Base-by-base conservation (phyloP, 2,797 vertebrate species). In the Pempheris klunzingeri region DNA sequence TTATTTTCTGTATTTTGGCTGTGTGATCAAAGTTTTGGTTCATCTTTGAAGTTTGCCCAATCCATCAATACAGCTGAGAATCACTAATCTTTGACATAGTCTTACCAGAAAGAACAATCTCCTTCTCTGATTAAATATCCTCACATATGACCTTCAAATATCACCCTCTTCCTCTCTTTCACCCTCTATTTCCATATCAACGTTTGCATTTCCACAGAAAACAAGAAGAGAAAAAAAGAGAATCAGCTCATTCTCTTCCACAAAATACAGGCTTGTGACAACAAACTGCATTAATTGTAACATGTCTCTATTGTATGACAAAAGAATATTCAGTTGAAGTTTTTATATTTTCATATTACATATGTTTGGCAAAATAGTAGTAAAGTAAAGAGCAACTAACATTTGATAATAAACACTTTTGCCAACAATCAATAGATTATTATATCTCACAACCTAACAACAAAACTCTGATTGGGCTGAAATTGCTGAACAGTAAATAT, bases 31-130 rank as follows among this genome's bases (percentile, higher is more conserved):
- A 46, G 30, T 32, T 32, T 6, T 32, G 4, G 30, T 32, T 32
- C 7, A 69, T 47, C 13, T 77, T 53, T 74, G 7, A 81, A 67
- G 76, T 68, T 71, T 22, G 5, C 38, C 55, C 50, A 71, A 44
- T 62, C 60, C 55, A 49, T 70, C 55, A 75, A n/a, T 53, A 50
- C 62, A 46, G 13, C 47, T 20, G 15, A 79, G 62, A 69, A 54
- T 44, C 4, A 53, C 44, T 77, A 46, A 75, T 75, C 49, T 83
- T 20, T 28, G 53, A 28, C 26, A 15, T 9, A 57, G 28, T 14
- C 41, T 30, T 9, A 39, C 60, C 26, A 44, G 18, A 62, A 62
- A 30, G 0, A 38, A 71, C n/a, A 14, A n/a, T 28, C 5, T 17
- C 22, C 22, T 30, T 14, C 17, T 58, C 22, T 39, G 1, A 71